Evolutionary conservation across 2,113 vertebrate species (phyloP).

Genomic region (Phasianus colchicus): DNA sequence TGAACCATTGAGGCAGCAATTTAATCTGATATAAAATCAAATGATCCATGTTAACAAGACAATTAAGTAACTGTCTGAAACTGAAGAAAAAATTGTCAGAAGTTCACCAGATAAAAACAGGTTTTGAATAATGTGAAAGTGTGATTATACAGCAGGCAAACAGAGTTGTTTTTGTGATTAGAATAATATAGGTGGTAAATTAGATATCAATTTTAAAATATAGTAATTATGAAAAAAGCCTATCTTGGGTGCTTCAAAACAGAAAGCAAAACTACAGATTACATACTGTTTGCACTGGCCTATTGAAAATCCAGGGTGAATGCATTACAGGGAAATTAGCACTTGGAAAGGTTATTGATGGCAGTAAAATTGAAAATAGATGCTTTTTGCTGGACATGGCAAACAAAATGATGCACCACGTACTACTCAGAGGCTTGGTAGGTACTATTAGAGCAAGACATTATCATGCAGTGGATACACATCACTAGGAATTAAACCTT

Average conservation of each 20-base stretch:
- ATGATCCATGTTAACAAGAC: slow-evolving; percentile 53
- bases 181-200: slow-evolving; percentile 2
- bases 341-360: neutral
- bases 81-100: neutral
- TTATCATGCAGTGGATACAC: neutral
- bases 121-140: neutral
- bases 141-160: neutral
- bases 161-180: neutral
- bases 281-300: neutral
- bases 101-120: neutral
- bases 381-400: neutral
- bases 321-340: neutral
- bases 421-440: neutral
- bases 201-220: neutral
- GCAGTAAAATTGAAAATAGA: neutral
- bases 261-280: neutral
- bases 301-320: neutral
- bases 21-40: slow-evolving; percentile 37
- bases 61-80: slow-evolving; percentile 33
- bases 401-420: neutral
- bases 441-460: neutral
- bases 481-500: neutral
- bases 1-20: neutral
- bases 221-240: neutral
- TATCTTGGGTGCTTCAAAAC: neutral